Base-by-base conservation (phyloP, 1,140 invertebrate genomes). In the Drosophila fuyamai region DNA sequence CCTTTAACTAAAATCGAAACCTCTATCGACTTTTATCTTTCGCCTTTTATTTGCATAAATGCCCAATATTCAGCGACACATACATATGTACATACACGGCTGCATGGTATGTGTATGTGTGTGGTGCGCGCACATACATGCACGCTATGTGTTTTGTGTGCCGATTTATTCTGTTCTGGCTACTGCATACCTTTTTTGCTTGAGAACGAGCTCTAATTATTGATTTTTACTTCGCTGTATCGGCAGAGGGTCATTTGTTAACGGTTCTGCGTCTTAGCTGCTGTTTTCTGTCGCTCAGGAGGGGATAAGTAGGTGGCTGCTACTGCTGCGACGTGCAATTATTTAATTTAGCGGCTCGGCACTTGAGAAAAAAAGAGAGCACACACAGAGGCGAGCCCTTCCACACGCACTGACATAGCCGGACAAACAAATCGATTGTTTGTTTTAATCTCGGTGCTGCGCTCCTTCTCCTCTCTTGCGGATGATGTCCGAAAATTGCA, bases 151-250 rank as follows among this genome's bases (percentile, higher is more conserved):
- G 7, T 43, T 35, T 16, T 23, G n/a, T 36, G 40, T 55, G 14
- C 41, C 61, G 50, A 36, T 73, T 27, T 53, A 29, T 44, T 51
- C 60, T 71, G 47, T 54, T 48, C 40, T 61, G 74, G 57, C 62
- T 67, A 60, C 56, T 80, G 77, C 68, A 73, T 80, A 80, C 77
- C 77, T 80, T 70, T 60, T 60, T 47, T 61, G 60, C 60, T 43
- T 46, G 56, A 10, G 62, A 76, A 63, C 48, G 41, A 63, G 72
- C 79, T 72, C 60, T 81, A 81, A 72, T 81, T 81, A 81, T 81
- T 81, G 79, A 81, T 80, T 81, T 80, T 81, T 76, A 65, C 73
- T 65, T 66, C 79, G 65, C 73, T 68, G 51, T 71, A 60, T 65
- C 58, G 65, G 67, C 38, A 71, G 65, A 54, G 56, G 53, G 57